A percentile compares a stretch with the other conserved stretches of the same genome.
phyloP scores from a whole-genome alignment of 2,113 vertebrate species.

The cattle (Bos taurus) region DNA sequence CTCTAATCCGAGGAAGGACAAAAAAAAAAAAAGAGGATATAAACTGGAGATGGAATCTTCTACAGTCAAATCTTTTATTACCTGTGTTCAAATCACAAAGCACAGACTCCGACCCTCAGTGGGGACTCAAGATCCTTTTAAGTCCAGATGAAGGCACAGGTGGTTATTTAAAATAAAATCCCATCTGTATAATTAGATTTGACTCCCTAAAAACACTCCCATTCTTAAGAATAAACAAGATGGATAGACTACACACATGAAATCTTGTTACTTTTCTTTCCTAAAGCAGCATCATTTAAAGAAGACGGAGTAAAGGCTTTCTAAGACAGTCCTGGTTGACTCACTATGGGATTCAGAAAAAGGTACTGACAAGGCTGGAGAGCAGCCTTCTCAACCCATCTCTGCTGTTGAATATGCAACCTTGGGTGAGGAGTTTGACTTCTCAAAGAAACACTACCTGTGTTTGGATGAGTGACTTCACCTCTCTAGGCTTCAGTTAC shows the following conservation, averaged over 20 bases:
- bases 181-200: conserved; percentile 19
- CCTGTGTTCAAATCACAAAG: background rate
- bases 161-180: conserved; percentile 36
- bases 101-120: background rate
- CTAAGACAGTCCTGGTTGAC: background rate
- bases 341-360: background rate
- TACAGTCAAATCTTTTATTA: background rate
- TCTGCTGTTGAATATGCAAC: background rate
- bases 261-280: background rate
- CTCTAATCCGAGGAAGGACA: background rate
- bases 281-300: background rate
- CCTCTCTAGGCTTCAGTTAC: background rate
- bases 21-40: background rate
- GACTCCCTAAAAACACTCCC: background rate
- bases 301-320: background rate
- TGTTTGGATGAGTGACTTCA: background rate
- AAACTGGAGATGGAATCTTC: background rate
- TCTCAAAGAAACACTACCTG: background rate
- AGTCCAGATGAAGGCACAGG: background rate
- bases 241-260: background rate
- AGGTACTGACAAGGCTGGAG: background rate
- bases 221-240: background rate
- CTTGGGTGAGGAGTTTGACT: background rate
- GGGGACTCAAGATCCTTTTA: background rate
- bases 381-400: background rate